Percentiles rank a stretch among this genome's conserved stretches.
Conservation (phyloP, 2,797 vertebrate genomes). For the Hydrolagus colliei region DNA sequence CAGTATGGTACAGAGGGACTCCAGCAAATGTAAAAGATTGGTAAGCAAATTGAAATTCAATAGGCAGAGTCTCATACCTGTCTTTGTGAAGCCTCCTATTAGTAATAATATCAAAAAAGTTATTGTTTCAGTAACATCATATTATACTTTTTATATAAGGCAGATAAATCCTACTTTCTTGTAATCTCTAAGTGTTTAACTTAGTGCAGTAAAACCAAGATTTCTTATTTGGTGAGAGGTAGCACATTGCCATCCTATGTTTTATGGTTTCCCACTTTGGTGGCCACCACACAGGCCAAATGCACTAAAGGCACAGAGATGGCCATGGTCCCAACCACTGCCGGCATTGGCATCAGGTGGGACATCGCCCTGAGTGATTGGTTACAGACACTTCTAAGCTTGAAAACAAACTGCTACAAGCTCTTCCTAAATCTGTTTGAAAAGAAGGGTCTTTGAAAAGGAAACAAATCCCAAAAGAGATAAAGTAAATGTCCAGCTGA, state of each 20-base stretch:
- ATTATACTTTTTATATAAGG: neutral
- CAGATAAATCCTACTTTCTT: neutral
- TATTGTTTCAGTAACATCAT: slow-evolving; percentile 3
- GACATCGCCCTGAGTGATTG: neutral
- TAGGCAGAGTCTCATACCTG: slow-evolving; percentile 54
- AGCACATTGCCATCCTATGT: neutral
- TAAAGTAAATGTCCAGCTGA: neutral
- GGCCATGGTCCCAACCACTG: neutral
- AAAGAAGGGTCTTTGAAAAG: too few relatives aligned
- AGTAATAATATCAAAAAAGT: slow-evolving; percentile 40
- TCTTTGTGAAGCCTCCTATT: slow-evolving; percentile 67
- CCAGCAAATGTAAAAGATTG: neutral
- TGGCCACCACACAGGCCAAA: too few relatives aligned
- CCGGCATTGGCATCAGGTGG: neutral
- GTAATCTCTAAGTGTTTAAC: neutral
- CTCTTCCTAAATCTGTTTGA: neutral
- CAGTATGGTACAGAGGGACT: slow-evolving; percentile 37
- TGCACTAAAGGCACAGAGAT: neutral
- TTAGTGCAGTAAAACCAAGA: neutral
- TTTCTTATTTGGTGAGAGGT: neutral
- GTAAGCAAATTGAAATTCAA: slow-evolving; percentile 36
- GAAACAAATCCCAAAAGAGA: neutral
- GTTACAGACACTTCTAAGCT: neutral
- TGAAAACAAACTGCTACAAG: neutral
- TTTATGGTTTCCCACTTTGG: neutral